These are phyloP conservation scores for Athene cunicularia DNA, from an alignment of 2,113 vertebrate genomes.

Conservation along the genomic window DNA sequence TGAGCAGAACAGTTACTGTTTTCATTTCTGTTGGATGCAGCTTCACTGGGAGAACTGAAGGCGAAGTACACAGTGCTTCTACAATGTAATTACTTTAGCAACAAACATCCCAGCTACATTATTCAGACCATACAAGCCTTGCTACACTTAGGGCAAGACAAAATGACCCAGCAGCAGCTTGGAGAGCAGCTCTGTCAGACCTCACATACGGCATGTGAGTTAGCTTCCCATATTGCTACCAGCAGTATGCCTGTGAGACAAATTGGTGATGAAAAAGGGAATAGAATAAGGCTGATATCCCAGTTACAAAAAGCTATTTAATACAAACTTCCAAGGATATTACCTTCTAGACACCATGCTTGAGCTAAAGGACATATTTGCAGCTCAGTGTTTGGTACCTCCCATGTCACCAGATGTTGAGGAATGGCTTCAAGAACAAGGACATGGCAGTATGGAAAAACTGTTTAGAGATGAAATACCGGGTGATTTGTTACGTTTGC, in stretches of 20 bases:
- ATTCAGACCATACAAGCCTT: neutral
- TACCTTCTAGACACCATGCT: neutral
- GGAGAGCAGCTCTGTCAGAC: neutral
- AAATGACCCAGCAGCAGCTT: neutral
- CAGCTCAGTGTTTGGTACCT: neutral
- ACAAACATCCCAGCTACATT: neutral
- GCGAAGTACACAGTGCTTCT: neutral
- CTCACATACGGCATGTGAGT: neutral
- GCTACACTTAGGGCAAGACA: neutral
- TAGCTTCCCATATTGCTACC: neutral
- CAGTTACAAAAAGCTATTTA: neutral
- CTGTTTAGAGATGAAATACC: too few relatives aligned
- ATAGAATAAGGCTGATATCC: neutral
- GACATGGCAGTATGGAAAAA: too few relatives aligned
- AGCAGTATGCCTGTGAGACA: neutral
- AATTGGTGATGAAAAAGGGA: neutral
- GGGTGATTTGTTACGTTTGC: too few relatives aligned
- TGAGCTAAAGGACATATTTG: neutral
- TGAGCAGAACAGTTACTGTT: neutral
- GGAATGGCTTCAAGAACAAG: too few relatives aligned
- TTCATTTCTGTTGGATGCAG: neutral
- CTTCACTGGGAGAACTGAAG: neutral
- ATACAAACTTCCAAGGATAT: neutral
- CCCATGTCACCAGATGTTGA: accelerated
- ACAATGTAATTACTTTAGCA: neutral